Conservation (phyloP, 2,113 vertebrate genomes). For the Myotis yumanensis region DNA sequence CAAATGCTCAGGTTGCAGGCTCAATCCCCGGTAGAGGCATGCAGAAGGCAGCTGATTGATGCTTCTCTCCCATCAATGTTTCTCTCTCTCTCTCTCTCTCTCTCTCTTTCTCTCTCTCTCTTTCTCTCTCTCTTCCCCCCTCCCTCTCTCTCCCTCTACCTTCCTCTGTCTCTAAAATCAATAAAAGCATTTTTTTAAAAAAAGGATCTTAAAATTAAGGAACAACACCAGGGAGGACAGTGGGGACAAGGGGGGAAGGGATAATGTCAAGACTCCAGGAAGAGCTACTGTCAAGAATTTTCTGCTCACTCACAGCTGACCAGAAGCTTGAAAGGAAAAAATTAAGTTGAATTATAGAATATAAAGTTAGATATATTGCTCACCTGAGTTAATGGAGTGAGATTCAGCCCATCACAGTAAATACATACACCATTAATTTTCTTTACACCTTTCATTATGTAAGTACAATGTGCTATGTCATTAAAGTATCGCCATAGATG, state of each 20-base stretch:
- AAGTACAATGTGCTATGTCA: conserved; percentile 43
- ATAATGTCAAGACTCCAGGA: not conserved
- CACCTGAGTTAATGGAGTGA: not conserved
- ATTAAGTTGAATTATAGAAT: not conserved
- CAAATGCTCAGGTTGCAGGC: too few species aligned
- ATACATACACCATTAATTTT: not conserved
- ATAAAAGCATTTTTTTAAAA: not conserved
- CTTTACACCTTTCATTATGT: conserved; percentile 44
- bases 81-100: too few species aligned
- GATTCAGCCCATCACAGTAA: not conserved
- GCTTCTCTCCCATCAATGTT: too few species aligned
- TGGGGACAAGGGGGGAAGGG: not conserved
- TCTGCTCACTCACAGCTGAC: not conserved
- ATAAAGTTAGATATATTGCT: not conserved
- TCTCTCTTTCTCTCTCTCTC: too few species aligned
- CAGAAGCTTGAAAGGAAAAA: not conserved
- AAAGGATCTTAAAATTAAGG: not conserved
- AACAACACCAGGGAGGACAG: not conserved
- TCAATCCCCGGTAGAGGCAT: too few species aligned
- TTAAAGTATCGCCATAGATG: conserved; percentile 54
- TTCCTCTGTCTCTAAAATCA: too few species aligned
- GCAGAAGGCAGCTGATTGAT: too few species aligned
- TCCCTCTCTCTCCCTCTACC: too few species aligned
- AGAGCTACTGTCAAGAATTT: not conserved
- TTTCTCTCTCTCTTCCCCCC: too few species aligned